Conservation (phyloP, 2,888 invertebrate species). For the Eupithecia tripunctaria region DNA sequence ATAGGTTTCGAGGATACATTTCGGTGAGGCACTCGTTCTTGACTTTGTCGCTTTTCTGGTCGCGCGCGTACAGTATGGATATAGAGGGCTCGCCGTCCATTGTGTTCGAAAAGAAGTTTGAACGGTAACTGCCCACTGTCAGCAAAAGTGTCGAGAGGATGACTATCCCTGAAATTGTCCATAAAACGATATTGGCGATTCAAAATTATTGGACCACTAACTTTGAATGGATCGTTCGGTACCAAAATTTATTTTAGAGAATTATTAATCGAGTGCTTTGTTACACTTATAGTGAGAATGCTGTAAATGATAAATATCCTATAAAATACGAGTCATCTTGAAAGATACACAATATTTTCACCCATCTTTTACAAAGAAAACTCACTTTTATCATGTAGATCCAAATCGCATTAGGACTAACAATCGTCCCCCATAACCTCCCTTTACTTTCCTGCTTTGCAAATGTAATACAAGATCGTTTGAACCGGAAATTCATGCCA, state of each 20-base stretch:
- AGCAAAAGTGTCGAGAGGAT: constrained; percentile 57
- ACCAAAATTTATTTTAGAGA: not conserved
- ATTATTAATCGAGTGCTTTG: not conserved
- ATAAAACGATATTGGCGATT: constrained; percentile 33
- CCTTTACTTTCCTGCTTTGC: constrained; percentile 1
- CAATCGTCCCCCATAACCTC: not conserved
- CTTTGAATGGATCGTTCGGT: not conserved
- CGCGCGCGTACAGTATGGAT: constrained; percentile 74
- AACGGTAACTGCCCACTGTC: constrained; percentile 59
- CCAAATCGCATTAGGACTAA: not conserved
- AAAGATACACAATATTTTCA: not conserved
- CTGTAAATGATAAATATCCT: not conserved
- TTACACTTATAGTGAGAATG: not conserved
- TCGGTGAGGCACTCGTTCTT: constrained; percentile 72
- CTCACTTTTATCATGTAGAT: not conserved
- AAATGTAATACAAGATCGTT: not conserved
- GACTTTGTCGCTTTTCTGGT: constrained; percentile 70
- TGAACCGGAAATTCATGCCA: not conserved
- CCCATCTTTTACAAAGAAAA: not conserved
- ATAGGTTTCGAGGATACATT: constrained; percentile 76
- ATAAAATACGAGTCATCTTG: not conserved
- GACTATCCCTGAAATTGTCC: constrained; percentile 67
- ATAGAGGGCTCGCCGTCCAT: constrained; percentile 72
- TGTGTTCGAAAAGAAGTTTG: constrained; percentile 67
- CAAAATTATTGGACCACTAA: constrained; percentile 35